Percentiles rank a stretch among this genome's conserved stretches.
Evolutionary conservation across 2,113 vertebrate species (phyloP).

Genomic region (Thinocorus orbignyianus): DNA sequence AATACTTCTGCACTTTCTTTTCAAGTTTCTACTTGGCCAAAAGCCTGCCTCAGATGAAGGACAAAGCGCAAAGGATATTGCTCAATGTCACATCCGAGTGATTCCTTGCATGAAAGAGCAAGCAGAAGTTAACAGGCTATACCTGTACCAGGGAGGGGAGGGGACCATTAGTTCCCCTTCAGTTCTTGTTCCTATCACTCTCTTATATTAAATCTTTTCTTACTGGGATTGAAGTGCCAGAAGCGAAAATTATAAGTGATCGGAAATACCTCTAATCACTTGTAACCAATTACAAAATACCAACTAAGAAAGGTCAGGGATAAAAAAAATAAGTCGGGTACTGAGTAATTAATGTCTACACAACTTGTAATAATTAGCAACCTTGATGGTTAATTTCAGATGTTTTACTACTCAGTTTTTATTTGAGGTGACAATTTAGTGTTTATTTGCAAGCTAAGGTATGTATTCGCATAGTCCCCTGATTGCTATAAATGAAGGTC

Average conservation of each 20-base stretch:
- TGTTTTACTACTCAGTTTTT: neutral
- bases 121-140: neutral
- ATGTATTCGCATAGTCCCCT: neutral
- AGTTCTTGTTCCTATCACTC: neutral
- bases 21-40: neutral
- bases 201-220: neutral
- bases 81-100: neutral
- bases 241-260: neutral
- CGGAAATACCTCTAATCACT: neutral
- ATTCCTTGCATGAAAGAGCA: neutral
- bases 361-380: neutral
- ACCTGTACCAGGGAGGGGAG: neutral
- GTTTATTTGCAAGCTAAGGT: neutral
- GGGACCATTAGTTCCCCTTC: neutral
- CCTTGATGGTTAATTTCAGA: neutral
- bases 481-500: slow-evolving; percentile 9
- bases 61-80: neutral
- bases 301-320: neutral
- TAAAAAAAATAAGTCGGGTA: neutral
- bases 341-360: neutral
- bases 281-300: neutral
- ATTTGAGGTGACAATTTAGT: neutral
- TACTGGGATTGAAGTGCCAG: neutral
- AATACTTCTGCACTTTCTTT: neutral
- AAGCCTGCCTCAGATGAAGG: neutral